Percentiles rank a stretch among this genome's conserved stretches.
Conservation (phyloP, 2,113 vertebrate species). For the Scolopax mira region DNA sequence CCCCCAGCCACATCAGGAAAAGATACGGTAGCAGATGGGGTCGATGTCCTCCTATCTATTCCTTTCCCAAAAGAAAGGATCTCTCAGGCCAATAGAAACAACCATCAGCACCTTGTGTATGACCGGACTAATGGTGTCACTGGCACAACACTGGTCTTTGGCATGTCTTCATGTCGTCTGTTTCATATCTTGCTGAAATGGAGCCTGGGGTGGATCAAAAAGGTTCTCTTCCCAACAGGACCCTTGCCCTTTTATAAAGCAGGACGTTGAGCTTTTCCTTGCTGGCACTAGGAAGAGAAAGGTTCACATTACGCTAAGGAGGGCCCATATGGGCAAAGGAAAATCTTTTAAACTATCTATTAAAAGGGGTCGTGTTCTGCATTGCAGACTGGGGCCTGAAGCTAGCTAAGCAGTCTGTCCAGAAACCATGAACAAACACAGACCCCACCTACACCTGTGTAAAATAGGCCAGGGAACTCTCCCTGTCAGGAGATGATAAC, state of each 20-base stretch:
- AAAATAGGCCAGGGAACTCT: background rate
- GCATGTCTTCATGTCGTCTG: background rate
- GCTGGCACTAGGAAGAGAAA: background rate
- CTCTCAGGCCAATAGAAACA: background rate
- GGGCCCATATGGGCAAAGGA: background rate
- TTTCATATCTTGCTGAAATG: background rate
- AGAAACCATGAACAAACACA: background rate
- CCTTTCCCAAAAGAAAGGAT: background rate
- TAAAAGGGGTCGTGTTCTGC: background rate
- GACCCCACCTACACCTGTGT: background rate
- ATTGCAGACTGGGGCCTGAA: background rate
- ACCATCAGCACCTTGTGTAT: rapidly evolving
- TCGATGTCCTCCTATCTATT: rapidly evolving
- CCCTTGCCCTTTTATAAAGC: background rate
- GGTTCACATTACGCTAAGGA: background rate
- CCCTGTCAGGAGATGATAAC: background rate
- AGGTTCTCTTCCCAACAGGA: background rate
- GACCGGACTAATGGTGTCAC: background rate
- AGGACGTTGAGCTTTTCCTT: background rate
- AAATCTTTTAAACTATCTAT: background rate
- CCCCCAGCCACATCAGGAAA: background rate
- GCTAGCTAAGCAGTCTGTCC: background rate
- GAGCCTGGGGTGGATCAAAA: background rate
- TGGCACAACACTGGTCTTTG: background rate
- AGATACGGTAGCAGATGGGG: background rate